Percentiles rank a stretch among this genome's conserved stretches.
Evolutionary conservation across 1,140 invertebrate species (phyloP).

Genomic region (Nebria ingens): DNA sequence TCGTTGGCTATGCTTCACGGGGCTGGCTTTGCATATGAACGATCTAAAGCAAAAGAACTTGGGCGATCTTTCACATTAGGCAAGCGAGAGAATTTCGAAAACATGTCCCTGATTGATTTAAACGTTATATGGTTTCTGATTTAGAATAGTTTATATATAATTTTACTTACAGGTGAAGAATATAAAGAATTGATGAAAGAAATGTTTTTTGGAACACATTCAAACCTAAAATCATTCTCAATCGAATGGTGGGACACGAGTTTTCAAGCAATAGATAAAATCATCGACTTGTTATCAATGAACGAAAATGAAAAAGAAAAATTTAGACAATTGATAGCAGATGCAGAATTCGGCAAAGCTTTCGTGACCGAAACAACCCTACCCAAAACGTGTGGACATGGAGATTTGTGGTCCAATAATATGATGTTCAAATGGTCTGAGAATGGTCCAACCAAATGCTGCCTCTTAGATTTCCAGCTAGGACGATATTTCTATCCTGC

Average conservation of each 20-base stretch:
- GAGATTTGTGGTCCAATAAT: slow-evolving; percentile 2
- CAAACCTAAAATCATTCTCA: background rate
- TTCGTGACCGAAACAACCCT: background rate
- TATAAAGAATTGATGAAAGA: background rate
- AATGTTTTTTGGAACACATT: background rate
- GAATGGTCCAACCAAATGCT: background rate
- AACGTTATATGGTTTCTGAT: no score
- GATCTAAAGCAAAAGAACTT: background rate
- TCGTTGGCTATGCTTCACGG: background rate
- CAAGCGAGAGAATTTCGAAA: no score
- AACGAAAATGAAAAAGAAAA: background rate
- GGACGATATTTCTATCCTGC: background rate
- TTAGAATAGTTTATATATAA: no score
- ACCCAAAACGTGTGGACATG: background rate
- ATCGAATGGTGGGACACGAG: background rate
- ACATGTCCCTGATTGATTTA: no score
- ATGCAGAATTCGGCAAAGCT: background rate
- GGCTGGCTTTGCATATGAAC: background rate
- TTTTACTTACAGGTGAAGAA: no score
- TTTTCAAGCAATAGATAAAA: background rate
- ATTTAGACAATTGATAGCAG: background rate
- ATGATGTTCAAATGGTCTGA: background rate
- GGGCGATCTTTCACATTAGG: background rate
- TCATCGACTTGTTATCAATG: background rate
- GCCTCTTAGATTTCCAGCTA: background rate